A percentile compares a stretch with the other conserved stretches of the same genome.
These are phyloP conservation scores for Scaptomyza reducta DNA, from an alignment of 2,888 invertebrate species.

Conservation along the genomic window DNA sequence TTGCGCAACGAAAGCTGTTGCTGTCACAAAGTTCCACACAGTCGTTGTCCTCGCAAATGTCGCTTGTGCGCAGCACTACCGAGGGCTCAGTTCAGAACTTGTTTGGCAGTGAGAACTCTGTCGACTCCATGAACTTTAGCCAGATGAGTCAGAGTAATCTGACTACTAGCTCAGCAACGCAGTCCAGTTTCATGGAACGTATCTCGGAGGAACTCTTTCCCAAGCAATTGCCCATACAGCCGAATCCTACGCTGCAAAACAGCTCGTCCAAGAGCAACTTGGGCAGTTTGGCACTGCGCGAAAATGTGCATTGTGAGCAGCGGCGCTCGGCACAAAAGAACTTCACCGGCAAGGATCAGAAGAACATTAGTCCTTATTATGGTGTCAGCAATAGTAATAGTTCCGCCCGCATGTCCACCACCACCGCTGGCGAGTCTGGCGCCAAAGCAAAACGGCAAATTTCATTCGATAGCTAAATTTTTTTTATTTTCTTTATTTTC, in stretches of 20 bases:
- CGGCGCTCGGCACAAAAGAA: constrained; percentile 82
- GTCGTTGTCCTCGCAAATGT: constrained; percentile 45
- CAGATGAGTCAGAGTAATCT: constrained; percentile 69
- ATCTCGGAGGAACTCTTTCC: constrained; percentile 65
- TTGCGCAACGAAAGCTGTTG: constrained; percentile 73
- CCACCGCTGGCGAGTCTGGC: constrained; percentile 44
- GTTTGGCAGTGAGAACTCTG: constrained; percentile 76
- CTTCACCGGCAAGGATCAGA: constrained; percentile 83
- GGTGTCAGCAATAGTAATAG: constrained; percentile 53
- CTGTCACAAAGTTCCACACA: constrained; percentile 48
- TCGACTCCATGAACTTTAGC: constrained; percentile 75
- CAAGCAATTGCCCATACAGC: constrained; percentile 62
- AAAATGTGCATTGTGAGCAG: constrained; percentile 82
- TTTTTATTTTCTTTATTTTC: not conserved
- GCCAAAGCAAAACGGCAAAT: constrained; percentile 87
- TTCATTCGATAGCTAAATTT: constrained; percentile 85
- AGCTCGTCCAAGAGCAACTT: constrained; percentile 84
- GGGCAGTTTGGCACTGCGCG: constrained; percentile 79
- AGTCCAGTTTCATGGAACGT: constrained; percentile 66
- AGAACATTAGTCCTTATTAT: constrained; percentile 82
- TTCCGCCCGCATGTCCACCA: constrained; percentile 50
- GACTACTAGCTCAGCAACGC: constrained; percentile 45
- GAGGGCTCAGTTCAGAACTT: constrained; percentile 65
- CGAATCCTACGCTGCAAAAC: constrained; percentile 75
- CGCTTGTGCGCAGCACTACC: constrained; percentile 25